A percentile compares a stretch with the other conserved stretches of the same genome.
Evolutionary conservation across 2,888 invertebrate species (phyloP).

Genomic region (Seira ritae): DNA sequence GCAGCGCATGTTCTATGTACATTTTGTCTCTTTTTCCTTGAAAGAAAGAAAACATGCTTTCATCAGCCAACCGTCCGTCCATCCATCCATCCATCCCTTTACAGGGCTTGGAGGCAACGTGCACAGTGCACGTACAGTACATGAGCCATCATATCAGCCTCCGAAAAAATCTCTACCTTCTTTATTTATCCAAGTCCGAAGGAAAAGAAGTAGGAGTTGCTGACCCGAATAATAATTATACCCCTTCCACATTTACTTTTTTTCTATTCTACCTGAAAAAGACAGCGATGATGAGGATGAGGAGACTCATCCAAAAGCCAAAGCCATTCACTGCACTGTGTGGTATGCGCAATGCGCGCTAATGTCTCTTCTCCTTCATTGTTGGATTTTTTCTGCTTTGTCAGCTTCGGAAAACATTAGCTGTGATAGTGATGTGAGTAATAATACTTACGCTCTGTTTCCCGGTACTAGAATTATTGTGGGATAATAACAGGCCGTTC

Average conservation of each 20-base stretch:
- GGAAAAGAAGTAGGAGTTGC: conserved; percentile 55
- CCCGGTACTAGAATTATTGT: background rate
- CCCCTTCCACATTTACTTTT: conserved; percentile 46
- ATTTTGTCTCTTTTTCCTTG: conserved; percentile 28
- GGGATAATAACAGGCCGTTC: conserved; percentile 15
- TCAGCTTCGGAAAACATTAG: conserved; percentile 25
- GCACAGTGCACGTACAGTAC: background rate
- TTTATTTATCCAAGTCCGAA: background rate
- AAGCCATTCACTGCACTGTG: no score
- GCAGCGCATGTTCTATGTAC: no score
- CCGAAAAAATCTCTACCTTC: background rate
- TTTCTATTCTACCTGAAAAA: background rate
- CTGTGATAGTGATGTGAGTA: no score
- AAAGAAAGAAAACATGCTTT: conserved; percentile 36
- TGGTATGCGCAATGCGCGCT: background rate
- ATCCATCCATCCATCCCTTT: conserved; percentile 19
- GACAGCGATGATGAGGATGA: conserved; percentile 29
- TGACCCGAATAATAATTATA: conserved; percentile 71
- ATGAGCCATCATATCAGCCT: no score
- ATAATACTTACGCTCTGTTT: no score
- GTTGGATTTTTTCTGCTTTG: conserved; percentile 29
- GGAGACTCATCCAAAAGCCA: background rate
- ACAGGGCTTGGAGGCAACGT: conserved; percentile 41
- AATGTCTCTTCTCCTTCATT: conserved; percentile 33
- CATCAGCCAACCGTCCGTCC: conserved; percentile 27